Evolutionary conservation across 2,113 vertebrate genomes (phyloP).

Genomic region (Melanerpes formicivorus): DNA sequence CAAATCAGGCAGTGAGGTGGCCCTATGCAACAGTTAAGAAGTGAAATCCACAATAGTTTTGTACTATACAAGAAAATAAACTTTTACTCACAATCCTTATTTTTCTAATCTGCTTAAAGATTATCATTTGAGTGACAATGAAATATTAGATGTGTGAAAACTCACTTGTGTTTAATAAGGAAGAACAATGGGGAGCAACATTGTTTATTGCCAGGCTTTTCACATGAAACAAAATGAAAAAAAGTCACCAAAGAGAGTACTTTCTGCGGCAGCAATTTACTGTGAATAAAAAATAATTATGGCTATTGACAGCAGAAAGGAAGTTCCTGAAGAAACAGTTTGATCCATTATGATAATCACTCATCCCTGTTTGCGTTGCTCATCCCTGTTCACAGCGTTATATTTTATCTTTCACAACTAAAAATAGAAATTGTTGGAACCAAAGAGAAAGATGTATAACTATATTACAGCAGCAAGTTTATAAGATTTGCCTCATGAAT

Average conservation of each 20-base stretch:
- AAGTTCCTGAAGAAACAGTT: slow-evolving; percentile 15
- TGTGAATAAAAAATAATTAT: background rate
- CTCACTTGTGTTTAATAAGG: background rate
- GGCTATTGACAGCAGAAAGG: background rate
- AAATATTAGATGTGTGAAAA: background rate
- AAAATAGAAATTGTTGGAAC: slow-evolving; percentile 27
- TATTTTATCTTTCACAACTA: background rate
- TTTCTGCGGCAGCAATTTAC: background rate
- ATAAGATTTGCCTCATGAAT: slow-evolving; percentile 30
- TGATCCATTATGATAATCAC: slow-evolving; percentile 22
- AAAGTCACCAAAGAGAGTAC: background rate
- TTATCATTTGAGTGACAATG: background rate
- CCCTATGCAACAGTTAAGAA: background rate
- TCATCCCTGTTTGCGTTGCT: background rate
- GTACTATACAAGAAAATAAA: background rate
- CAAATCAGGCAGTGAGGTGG: background rate
- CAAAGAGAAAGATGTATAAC: background rate
- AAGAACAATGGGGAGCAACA: background rate
- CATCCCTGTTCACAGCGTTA: background rate
- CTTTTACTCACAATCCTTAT: background rate
- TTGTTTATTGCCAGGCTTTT: background rate
- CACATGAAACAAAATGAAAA: background rate
- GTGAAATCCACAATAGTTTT: background rate
- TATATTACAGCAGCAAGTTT: background rate
- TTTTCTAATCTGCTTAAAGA: background rate